phyloP scores from a whole-genome alignment of 2,113 vertebrate genomes.

The Peucedramus taeniatus region DNA sequence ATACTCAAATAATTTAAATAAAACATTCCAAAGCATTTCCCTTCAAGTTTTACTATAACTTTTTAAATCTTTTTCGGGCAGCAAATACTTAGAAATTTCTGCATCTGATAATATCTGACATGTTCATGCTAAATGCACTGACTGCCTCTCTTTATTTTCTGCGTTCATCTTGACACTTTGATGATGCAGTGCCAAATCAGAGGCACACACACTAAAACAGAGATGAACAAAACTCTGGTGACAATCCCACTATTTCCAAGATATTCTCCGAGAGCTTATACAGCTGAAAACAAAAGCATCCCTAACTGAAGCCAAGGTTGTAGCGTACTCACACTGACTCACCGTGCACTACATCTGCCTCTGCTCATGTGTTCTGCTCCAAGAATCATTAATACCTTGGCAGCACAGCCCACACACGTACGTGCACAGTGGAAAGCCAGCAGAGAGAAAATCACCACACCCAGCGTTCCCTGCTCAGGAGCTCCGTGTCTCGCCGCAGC shows the following conservation, averaged over 20 bases:
- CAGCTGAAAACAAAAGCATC: neutral
- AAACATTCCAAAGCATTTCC: neutral
- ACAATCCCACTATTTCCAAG: neutral
- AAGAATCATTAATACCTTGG: slow-evolving; percentile 6
- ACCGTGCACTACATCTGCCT: neutral
- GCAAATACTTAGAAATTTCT: neutral
- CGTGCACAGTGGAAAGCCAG: neutral
- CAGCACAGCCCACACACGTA: neutral
- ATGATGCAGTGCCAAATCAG: neutral
- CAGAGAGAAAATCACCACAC: neutral
- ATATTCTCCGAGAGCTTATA: neutral
- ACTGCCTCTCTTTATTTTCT: neutral
- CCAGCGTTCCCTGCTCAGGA: neutral
- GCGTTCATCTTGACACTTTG: neutral
- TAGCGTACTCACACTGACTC: neutral
- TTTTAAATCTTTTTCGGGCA: neutral
- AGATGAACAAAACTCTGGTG: neutral
- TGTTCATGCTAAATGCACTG: neutral
- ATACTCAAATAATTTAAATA: neutral
- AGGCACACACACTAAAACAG: neutral
- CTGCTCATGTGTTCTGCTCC: neutral
- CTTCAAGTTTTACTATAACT: neutral
- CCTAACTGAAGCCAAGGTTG: neutral
- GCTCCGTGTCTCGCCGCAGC: neutral
- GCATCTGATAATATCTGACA: neutral